Percentiles rank a stretch among this genome's conserved stretches.
Conservation (phyloP, 2,888 invertebrate genomes). For the Drosophila pullipes region DNA sequence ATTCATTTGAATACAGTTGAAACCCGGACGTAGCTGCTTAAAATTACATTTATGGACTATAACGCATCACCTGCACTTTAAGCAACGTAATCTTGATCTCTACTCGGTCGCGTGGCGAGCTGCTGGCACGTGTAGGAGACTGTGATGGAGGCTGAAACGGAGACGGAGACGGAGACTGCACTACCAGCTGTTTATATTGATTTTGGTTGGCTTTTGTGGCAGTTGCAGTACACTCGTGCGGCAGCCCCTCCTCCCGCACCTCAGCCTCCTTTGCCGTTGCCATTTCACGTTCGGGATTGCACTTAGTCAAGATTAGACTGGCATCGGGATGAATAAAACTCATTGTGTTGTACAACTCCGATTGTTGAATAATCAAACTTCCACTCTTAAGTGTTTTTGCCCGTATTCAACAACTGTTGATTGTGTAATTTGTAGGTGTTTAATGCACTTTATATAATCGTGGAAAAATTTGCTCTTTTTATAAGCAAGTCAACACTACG, state of each 20-base stretch:
- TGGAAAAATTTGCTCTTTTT: conserved; percentile 9
- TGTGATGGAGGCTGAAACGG: neutral
- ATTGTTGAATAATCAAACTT: neutral
- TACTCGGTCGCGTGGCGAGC: conserved; percentile 42
- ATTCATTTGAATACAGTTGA: neutral
- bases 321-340: conserved; percentile 74
- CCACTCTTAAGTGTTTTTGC: neutral
- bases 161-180: neutral
- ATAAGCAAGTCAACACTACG: conserved; percentile 9
- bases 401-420: conserved; percentile 20
- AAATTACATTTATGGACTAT: conserved; percentile 12
- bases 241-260: neutral
- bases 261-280: neutral
- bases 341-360: conserved; percentile 42
- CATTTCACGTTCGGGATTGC: neutral
- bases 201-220: conserved; percentile 14
- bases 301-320: conserved; percentile 41
- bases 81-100: conserved; percentile 75
- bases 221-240: neutral
- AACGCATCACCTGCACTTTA: conserved; percentile 71
- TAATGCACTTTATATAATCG: conserved; percentile 57
- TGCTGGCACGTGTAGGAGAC: conserved; percentile 25
- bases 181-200: conserved; percentile 14
- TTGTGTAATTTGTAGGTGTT: conserved; percentile 50
- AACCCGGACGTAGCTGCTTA: conserved; percentile 15